These are phyloP conservation scores for Battus philenor DNA, from an alignment of 1,140 invertebrate species.

Conservation along the genomic window DNA sequence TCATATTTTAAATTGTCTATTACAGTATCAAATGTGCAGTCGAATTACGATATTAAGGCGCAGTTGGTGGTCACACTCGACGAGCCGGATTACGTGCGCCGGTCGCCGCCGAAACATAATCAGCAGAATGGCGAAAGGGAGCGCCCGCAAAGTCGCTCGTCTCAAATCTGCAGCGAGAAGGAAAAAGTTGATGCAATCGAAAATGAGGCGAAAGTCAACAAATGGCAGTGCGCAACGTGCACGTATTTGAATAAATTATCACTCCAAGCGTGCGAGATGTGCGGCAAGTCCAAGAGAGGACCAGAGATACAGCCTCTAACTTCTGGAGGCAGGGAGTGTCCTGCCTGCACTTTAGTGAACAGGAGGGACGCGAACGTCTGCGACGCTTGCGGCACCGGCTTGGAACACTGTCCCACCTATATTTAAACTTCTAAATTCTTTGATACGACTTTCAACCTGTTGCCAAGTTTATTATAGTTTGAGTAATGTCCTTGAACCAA, in stretches of 20 bases:
- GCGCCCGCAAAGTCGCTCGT: constrained; percentile 22
- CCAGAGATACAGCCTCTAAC: constrained; percentile 81
- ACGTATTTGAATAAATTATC: constrained; percentile 80
- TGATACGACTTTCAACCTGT: no score
- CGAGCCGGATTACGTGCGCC: constrained; percentile 43
- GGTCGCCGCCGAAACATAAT: constrained; percentile 31
- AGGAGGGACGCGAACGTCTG: constrained; percentile 80
- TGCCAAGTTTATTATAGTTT: no score
- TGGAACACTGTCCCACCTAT: constrained; percentile 87
- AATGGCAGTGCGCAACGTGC: constrained; percentile 84
- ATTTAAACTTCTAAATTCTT: constrained; percentile 56
- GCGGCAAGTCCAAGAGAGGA: constrained; percentile 79
- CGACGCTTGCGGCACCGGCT: constrained; percentile 81
- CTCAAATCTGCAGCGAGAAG: constrained; percentile 19
- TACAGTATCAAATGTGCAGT: constrained; percentile 33
- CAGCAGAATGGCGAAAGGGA: constrained; percentile 36
- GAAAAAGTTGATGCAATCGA: constrained; percentile 18
- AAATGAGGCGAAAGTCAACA: constrained; percentile 30
- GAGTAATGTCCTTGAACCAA: no score
- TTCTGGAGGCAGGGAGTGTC: constrained; percentile 86
- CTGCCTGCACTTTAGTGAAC: constrained; percentile 88
- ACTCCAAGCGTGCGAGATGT: constrained; percentile 85
- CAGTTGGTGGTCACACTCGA: constrained; percentile 62
- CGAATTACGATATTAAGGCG: constrained; percentile 54
- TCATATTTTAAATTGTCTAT: constrained; percentile 2